Evolutionary conservation across 2,797 vertebrate species (phyloP).

Genomic region (Takifugu rubripes): DNA sequence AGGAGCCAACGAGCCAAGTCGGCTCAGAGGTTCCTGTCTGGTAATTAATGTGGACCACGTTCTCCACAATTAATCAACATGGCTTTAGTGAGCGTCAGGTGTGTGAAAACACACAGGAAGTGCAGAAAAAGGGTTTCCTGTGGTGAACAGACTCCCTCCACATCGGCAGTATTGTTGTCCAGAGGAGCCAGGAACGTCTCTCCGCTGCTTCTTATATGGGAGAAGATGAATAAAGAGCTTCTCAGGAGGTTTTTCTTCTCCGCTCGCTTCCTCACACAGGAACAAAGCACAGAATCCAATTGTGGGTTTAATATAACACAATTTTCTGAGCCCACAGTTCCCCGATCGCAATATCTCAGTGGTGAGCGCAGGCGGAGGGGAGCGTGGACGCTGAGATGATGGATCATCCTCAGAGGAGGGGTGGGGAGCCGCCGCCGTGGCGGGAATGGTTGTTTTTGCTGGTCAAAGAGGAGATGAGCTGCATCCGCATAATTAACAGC

Average conservation of each 20-base stretch:
- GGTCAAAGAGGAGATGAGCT: constrained; percentile 3
- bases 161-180: no score
- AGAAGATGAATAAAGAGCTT: no score
- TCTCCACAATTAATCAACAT: no score
- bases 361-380: constrained; percentile 31
- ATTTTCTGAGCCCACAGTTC: constrained; percentile 46
- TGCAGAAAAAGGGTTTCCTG: no score
- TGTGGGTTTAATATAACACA: constrained; percentile 49
- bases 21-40: no score
- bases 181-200: no score
- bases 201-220: no score
- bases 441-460: constrained; percentile 58
- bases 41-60: no score
- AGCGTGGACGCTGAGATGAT: constrained; percentile 60
- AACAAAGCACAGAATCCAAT: constrained; percentile 46
- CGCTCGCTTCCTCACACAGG: constrained; percentile 22
- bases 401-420: constrained; percentile 50
- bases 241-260: constrained; percentile 15
- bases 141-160: no score
- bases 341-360: constrained; percentile 42
- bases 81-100: no score
- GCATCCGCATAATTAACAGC: constrained; percentile 40
- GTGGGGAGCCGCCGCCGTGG: constrained; percentile 49
- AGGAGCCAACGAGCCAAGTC: no score
- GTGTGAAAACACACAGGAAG: no score